Conservation (phyloP, 2,888 invertebrate genomes). For the Poecilus cupreus region DNA sequence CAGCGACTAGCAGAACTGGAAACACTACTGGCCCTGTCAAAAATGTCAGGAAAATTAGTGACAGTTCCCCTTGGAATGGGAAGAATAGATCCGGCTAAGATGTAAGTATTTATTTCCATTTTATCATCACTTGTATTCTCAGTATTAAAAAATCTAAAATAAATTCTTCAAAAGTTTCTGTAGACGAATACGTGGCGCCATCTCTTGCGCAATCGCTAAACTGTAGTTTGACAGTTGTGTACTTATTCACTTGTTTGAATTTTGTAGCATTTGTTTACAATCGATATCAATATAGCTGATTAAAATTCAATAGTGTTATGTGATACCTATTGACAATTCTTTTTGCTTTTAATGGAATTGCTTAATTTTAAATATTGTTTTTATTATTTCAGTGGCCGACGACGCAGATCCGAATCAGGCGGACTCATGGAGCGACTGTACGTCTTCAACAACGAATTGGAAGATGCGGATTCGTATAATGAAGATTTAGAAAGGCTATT, state of each 20-base stretch:
- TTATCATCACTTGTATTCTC: not conserved
- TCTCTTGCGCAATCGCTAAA: not conserved
- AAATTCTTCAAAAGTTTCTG: not conserved
- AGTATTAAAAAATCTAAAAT: too few relatives aligned
- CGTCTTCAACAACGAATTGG: conserved; percentile 64
- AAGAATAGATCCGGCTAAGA: conserved; percentile 74
- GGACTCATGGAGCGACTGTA: conserved; percentile 63
- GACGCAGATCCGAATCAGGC: conserved; percentile 67
- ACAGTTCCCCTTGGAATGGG: conserved; percentile 75
- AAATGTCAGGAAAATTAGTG: conserved; percentile 73
- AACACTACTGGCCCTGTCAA: conserved; percentile 74
- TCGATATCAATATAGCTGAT: conserved; percentile 25
- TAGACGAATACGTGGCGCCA: not conserved
- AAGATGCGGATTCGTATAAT: conserved; percentile 60
- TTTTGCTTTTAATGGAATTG: conserved; percentile 9
- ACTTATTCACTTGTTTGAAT: not conserved
- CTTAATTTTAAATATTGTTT: not conserved
- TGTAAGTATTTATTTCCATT: conserved; percentile 72
- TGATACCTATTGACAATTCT: conserved; percentile 37
- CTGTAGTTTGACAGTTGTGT: not conserved
- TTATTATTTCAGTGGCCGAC: conserved; percentile 68
- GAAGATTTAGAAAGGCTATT: conserved; percentile 46
- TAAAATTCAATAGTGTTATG: conserved; percentile 35
- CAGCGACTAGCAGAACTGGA: conserved; percentile 77
- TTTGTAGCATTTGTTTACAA: conserved; percentile 46